Base-by-base conservation (phyloP, 2,797 vertebrate species). In the Parotocinclus haroldoi region DNA sequence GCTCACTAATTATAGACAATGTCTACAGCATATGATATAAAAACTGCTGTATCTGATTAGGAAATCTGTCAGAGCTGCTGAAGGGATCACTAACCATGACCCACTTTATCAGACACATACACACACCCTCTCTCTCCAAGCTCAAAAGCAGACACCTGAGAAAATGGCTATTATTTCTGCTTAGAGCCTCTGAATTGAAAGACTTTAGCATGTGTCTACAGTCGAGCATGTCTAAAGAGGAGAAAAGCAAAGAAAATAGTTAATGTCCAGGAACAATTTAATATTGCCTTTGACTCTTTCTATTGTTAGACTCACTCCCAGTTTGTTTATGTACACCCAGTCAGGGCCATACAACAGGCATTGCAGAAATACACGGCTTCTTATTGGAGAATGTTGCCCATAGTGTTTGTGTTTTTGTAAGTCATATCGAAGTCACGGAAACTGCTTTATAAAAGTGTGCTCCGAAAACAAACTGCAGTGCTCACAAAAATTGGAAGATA, bases 1-100 rank as follows among this genome's bases (percentile, higher is more conserved):
- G 63, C 8, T 11, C 66, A 80, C 75, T 82, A 80, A 80, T 82
- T 82, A 80, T 78, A 78, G 78, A 74, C 70, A 64, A 62, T 51
- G 64, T 78, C 66, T 66, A 68, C 60, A 49, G 73, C 56, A 64
- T 70, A 72, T 69, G 66, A 77, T 70, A 73, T 68, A 76, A 75
- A 66, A 76, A 72, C 67, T 51, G 73, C 69, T 76, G 63, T 48
- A 17, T 73, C 75, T 79, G 78, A 82, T 82, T 80, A 78, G 71
- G 63, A 69, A 64, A 71, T 68, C 71, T 76, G 78, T 77, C 80
- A 73, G 66, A 42, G 62, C 53, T 36, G 39, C 66, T 70, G 71
- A 77, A 77, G 73, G 68, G 66, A 74, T 72, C 71, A 27, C 73
- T 80, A 64, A 69, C 63, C 61, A 50, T 60, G 68, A 75, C 74